Base-by-base conservation (phyloP, 1,140 invertebrate genomes). In the Armadillidium nasatum region DNA sequence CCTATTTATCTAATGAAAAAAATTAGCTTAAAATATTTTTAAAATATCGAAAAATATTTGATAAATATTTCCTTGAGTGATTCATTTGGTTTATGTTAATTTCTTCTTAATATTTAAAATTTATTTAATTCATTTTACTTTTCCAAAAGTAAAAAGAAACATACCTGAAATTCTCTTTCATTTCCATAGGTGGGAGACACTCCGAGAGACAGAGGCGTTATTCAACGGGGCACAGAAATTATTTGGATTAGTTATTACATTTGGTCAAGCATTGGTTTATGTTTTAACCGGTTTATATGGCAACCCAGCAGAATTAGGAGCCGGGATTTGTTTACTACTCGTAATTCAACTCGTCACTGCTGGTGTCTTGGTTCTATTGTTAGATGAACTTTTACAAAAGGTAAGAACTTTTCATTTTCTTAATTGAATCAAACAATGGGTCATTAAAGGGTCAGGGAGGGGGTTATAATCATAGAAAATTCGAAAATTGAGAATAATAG, bases 241-340 rank as follows among this genome's bases (percentile, higher is more conserved):
- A 72, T 99, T 99, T 86, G 98, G 97, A 82, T 99, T 99, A 96
- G 94, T 99, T n/a, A 99, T 99, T 78, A 99, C 98, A n/a, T 92
- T 99, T 82, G 97, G 97, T 82, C 98, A 99, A 88, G 96, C 98
- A n/a, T 99, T 99, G 83, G 97, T 99, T 0, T 99, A 99, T 85
- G 97, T 99, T n/a, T 97, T 98, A 94, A 99, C 97, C 78, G 98
- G 96, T 82, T 98, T 99, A 95, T 99, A 99, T 83, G 98, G 98
- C 11, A 96, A 99, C 84, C 98, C 98, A 71, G 89, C 94, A 81
- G 97, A 99, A 86, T 98, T 99, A 84, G 98, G 98, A 75, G 94
- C 95, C 82, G 98, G 98, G 82, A 95, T 99, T 75, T 99, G 97
- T 86, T 88, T 99, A 43, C 88, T 99, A 69, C 99, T 99, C 86